Base-by-base conservation (phyloP, 2,888 invertebrate genomes). In the Diogma glabrata region DNA sequence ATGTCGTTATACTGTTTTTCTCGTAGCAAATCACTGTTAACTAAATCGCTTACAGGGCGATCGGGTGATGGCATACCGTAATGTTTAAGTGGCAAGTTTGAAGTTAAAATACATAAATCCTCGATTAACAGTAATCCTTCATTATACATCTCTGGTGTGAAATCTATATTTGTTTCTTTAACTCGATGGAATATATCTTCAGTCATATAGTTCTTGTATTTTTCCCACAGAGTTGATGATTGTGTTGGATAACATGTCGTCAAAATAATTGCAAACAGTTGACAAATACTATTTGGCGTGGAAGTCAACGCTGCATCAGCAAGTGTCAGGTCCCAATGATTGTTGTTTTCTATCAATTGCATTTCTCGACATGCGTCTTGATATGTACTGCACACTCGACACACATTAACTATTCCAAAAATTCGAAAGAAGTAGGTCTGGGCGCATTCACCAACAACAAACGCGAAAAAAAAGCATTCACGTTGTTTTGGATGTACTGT, bases 191-290 rank as follows among this genome's bases (percentile, higher is more conserved):
- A n/a, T 33, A 33, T 33, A 16, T 33, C 33, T 33, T 6, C 33
- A 33, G 33, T 12, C 4, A 33, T 33, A 2, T 33, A 33, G 16
- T 33, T 33, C 33, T 33, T 33, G 33, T 33, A 33, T 33, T 33
- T 33, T 33, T 33, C 33, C 6, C 5, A 7, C 33, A 33, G 16
- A 33, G 7, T 16, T 16, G 33, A 33, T 33, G 33, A 33, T 33
- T 33, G 33, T 33, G 33, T 33, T 33, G 33, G 33, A 33, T 3
- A 10, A 33, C 4, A 33, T 33, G 33, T 33, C 33, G 4, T 33
- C 12, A 33, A n/a, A n/a, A n/a, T 57, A 17, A 59, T 58, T 38
- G 57, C 51, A 55, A 60, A 58, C 26, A 60, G 52, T 46, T 55
- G 43, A 52, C 56, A 52, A 36, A 58, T 43, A 50, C 58, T 54